phyloP scores from a whole-genome alignment of 2,888 invertebrate genomes.

The Schrankia costaestrigalis region DNA sequence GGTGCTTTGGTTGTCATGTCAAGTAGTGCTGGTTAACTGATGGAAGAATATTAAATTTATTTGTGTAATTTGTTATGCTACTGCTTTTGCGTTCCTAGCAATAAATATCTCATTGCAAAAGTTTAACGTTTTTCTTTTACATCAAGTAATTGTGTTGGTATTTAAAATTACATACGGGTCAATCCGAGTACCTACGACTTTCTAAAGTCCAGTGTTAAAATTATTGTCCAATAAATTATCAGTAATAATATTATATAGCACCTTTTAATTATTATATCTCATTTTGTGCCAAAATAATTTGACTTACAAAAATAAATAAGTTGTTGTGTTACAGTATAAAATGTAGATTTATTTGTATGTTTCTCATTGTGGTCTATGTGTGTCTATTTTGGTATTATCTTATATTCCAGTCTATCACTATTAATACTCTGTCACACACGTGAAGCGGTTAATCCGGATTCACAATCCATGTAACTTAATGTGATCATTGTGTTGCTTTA shows the following conservation, averaged over 20 bases:
- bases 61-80: conserved; percentile 27
- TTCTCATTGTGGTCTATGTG: too few species aligned
- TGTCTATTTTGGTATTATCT: conserved; percentile 34
- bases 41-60: conserved; percentile 33
- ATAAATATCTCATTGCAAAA: conserved; percentile 11
- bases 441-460: conserved; percentile 63
- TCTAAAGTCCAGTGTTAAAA: conserved; percentile 37
- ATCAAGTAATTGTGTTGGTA: conserved; percentile 10
- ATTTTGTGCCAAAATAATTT: too few species aligned
- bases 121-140: conserved; percentile 15
- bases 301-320: too few species aligned
- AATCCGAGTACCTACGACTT: conserved; percentile 37
- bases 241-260: conserved; percentile 14
- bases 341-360: too few species aligned
- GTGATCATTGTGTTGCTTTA: conserved; percentile 67
- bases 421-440: conserved; percentile 33
- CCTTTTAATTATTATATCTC: conserved; percentile 2
- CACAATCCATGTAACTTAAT: conserved; percentile 58
- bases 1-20: conserved; percentile 14
- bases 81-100: conserved; percentile 33
- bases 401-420: conserved; percentile 26
- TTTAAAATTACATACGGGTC: conserved; percentile 25
- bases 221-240: conserved; percentile 11
- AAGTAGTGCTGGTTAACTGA: conserved; percentile 33
- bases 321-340: too few species aligned